Evolutionary conservation across 2,888 invertebrate genomes (phyloP).

Genomic region (Cartodere bifasciata): DNA sequence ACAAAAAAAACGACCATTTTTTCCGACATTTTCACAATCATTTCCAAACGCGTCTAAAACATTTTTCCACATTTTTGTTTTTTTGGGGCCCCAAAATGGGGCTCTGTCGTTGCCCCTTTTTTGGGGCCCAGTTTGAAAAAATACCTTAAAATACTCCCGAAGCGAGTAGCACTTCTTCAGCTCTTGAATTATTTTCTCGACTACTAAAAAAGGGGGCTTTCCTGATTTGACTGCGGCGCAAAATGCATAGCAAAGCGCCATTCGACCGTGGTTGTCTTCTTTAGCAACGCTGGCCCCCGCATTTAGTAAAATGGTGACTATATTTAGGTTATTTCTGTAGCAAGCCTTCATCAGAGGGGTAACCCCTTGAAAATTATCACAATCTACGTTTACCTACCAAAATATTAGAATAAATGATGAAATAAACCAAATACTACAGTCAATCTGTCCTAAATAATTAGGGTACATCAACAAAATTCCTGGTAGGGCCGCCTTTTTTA

Average conservation of each 20-base stretch:
- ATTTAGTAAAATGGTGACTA: conserved; percentile 24
- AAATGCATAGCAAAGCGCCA: conserved; percentile 31
- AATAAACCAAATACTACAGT: not conserved
- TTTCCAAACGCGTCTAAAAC: conserved; percentile 25
- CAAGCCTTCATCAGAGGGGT: conserved; percentile 34
- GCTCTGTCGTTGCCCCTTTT: not conserved
- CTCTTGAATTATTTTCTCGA: conserved; percentile 23
- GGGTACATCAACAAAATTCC: conserved; percentile 1
- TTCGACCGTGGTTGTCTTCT: conserved; percentile 30
- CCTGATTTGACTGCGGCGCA: conserved; percentile 28
- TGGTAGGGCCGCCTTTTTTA: too few relatives aligned
- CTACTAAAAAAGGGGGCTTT: conserved; percentile 21
- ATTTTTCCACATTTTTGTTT: conserved; percentile 1
- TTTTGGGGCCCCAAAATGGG: conserved; percentile 1
- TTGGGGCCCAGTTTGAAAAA: not conserved
- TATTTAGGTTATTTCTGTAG: conserved; percentile 25
- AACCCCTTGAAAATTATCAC: conserved; percentile 27
- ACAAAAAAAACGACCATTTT: conserved; percentile 16
- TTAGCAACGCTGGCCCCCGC: conserved; percentile 25
- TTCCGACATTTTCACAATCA: conserved; percentile 18
- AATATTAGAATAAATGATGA: conserved; percentile 2
- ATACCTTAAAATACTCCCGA: conserved; percentile 27
- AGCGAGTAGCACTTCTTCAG: conserved; percentile 20
- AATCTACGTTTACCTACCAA: conserved; percentile 24
- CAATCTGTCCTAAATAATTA: conserved; percentile 7